These are phyloP conservation scores for Solea senegalensis DNA, from an alignment of 2,113 vertebrate species.

Conservation along the genomic window DNA sequence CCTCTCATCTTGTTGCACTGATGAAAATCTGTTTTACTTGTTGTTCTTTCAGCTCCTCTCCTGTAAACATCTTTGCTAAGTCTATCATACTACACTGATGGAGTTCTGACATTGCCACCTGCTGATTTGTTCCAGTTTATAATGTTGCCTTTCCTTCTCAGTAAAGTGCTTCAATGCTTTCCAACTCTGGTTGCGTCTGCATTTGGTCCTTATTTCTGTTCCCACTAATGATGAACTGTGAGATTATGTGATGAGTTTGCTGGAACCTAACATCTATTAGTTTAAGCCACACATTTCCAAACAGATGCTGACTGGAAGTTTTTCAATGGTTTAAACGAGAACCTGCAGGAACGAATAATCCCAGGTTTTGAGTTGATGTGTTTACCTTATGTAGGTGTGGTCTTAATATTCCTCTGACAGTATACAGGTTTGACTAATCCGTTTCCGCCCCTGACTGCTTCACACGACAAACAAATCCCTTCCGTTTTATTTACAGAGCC, in stretches of 20 bases:
- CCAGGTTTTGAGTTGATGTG: slow-evolving; percentile 9
- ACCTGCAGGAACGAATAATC: background rate
- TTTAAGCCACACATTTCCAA: slow-evolving; percentile 1
- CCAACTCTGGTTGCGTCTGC: too few relatives aligned
- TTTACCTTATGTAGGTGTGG: slow-evolving; percentile 25
- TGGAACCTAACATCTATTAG: background rate
- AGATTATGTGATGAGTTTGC: slow-evolving; percentile 10
- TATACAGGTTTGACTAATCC: slow-evolving; percentile 34
- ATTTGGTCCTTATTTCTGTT: background rate
- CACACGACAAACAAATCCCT: slow-evolving; percentile 16
- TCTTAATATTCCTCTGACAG: slow-evolving; percentile 29
- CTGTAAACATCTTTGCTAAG: too few relatives aligned
- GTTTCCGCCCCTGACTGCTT: slow-evolving; percentile 15
- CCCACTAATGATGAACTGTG: background rate
- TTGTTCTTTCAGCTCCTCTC: background rate
- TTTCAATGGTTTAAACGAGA: background rate
- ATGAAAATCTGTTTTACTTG: background rate
- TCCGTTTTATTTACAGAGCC: slow-evolving; percentile 12
- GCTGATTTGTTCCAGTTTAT: background rate
- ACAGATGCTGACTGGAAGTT: background rate
- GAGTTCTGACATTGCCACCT: background rate
- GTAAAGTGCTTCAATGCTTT: background rate
- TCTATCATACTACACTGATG: background rate
- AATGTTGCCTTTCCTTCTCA: background rate
- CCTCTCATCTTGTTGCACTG: background rate